Base-by-base conservation (phyloP, 2,888 invertebrate genomes). In the Periphyllus acericola region DNA sequence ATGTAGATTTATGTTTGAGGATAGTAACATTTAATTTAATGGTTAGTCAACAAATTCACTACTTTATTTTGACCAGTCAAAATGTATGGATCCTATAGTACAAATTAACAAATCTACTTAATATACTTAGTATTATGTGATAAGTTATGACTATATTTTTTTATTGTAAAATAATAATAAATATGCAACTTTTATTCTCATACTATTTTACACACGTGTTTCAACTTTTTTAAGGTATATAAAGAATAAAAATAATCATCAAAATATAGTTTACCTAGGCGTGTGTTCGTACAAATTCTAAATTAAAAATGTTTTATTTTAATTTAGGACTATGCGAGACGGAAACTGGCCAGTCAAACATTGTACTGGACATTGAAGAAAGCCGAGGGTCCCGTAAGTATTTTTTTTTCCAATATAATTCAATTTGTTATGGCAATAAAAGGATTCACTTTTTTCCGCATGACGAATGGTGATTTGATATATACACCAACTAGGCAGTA, bases 291-390 rank as follows among this genome's bases (percentile, higher is more conserved):
- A 46, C 11, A 14, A 46, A 46, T 46, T 46, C 14, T 46, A 11
- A 21, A 4, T 25, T 60, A 60, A 0, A 60, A 60, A 60, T 60
- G 25, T 25, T 80, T 91, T 92, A 91, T 89, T 90, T 90, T 91
- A 90, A 92, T 92, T 19, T 92, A 94, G 94, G 94, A 89, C 91
- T 94, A 89, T 97, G 97, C 92, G 96, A 96, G 93, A 96, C 95
- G 89, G 96, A 96, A 68, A 95, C 96, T 91, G 82, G 83, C 17
- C 87, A 88, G 4, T 95, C 96, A 66, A 97, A 96, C 91, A 96
- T 97, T 90, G 97, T 97, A 91, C 93, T 97, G 90, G 97, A 97
- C 91, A 96, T 97, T 90, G 96, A 96, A 92, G 97, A 97, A 92
- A 97, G 97, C 92, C 93, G 95, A 92, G 96, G 95, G 90, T 93